phyloP scores from a whole-genome alignment of 2,888 invertebrate genomes.

The Apodemia zela region DNA sequence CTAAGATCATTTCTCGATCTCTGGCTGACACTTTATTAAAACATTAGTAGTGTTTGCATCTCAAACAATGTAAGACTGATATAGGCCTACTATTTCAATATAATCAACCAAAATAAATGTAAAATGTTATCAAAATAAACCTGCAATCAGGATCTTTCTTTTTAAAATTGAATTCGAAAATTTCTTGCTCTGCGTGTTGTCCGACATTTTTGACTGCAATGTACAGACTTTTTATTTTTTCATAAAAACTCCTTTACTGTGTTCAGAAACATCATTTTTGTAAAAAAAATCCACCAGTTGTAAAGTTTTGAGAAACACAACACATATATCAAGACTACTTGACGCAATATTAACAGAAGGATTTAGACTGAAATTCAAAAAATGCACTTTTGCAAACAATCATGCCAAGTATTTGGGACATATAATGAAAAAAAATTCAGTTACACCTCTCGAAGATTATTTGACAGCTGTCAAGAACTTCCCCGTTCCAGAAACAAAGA shows the following conservation, averaged over 20 bases:
- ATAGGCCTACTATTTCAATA: not conserved
- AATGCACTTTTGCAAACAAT: not conserved
- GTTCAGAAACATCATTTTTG: not conserved
- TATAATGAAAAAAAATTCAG: not conserved
- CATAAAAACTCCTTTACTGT: not conserved
- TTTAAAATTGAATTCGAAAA: too few relatives aligned
- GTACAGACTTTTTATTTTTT: not conserved
- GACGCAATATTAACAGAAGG: not conserved
- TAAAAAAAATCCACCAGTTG: not conserved
- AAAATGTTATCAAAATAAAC: not conserved
- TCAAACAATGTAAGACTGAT: not conserved
- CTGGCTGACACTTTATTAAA: constrained; percentile 3
- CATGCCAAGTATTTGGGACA: not conserved
- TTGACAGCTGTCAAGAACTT: not conserved
- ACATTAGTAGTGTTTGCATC: not conserved
- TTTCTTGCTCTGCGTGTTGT: too few relatives aligned
- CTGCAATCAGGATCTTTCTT: not conserved
- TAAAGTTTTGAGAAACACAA: too few relatives aligned
- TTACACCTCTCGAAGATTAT: too few relatives aligned
- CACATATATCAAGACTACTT: not conserved
- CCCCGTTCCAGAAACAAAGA: not conserved
- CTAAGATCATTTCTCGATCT: not conserved
- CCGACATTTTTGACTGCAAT: too few relatives aligned
- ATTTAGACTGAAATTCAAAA: not conserved
- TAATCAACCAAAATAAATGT: not conserved